A percentile compares a stretch with the other conserved stretches of the same genome.
Evolutionary conservation across 2,888 invertebrate species (phyloP).

Genomic region (Stomorhina lunata): DNA sequence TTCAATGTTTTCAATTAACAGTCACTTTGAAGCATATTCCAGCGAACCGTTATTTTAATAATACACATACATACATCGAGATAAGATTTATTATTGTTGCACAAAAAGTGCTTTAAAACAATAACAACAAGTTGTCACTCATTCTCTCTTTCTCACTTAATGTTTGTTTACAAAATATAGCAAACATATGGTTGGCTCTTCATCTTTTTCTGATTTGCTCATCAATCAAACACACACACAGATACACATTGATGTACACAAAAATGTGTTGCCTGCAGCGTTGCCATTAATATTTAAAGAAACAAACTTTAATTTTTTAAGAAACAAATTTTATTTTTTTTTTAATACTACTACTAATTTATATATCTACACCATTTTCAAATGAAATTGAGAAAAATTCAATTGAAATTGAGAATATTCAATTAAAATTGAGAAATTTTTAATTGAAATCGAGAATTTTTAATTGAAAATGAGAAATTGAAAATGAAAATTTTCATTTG

Average conservation of each 20-base stretch:
- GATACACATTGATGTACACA: background rate
- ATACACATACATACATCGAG: background rate
- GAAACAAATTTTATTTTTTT: too few relatives aligned
- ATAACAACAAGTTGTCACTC: constrained; percentile 20
- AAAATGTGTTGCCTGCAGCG: background rate
- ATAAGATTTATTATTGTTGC: background rate
- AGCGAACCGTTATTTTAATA: background rate
- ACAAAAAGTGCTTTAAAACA: constrained; percentile 15
- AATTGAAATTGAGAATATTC: too few relatives aligned
- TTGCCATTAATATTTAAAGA: too few relatives aligned
- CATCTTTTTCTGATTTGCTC: background rate
- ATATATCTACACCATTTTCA: too few relatives aligned
- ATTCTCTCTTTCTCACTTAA: background rate
- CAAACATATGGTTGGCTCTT: background rate
- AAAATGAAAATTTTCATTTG: too few relatives aligned
- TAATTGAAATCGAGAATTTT: too few relatives aligned
- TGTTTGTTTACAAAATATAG: too few relatives aligned
- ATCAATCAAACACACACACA: background rate
- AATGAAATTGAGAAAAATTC: too few relatives aligned
- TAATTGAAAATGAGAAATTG: too few relatives aligned
- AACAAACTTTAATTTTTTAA: too few relatives aligned
- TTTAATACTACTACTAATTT: too few relatives aligned
- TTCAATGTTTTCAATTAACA: background rate
- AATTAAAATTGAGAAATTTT: too few relatives aligned
- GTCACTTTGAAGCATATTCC: background rate